Evolutionary conservation across 1,140 invertebrate species (phyloP).

Genomic region (Galendromus occidentalis): DNA sequence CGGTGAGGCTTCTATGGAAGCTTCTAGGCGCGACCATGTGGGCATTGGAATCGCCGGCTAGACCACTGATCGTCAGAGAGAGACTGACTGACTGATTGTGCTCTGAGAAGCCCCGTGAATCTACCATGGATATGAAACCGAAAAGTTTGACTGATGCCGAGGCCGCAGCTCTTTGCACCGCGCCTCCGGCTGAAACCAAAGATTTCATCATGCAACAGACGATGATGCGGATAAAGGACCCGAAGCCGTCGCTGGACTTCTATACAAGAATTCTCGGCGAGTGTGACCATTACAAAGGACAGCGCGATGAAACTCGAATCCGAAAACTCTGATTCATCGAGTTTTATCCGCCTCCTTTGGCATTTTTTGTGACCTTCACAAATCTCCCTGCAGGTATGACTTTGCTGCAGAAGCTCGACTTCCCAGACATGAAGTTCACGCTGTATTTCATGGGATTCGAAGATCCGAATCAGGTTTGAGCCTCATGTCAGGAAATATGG

Average conservation of each 20-base stretch:
- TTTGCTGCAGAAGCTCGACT: conserved; percentile 65
- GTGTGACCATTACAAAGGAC: too few species aligned
- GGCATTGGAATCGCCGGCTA: too few species aligned
- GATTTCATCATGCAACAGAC: conserved; percentile 86
- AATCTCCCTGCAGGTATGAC: conserved; percentile 21
- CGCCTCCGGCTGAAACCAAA: conserved; percentile 27
- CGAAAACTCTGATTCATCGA: too few species aligned
- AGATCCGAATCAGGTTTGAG: conserved; percentile 42
- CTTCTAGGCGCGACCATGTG: too few species aligned
- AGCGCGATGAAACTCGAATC: too few species aligned
- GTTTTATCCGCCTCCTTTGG: not conserved
- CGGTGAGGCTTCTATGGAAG: too few species aligned
- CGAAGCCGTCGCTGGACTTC: conserved; percentile 61
- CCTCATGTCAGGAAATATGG: conserved; percentile 32
- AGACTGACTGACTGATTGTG: too few species aligned
- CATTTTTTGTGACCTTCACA: too few species aligned
- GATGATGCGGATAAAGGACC: conserved; percentile 85
- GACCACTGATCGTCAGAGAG: too few species aligned
- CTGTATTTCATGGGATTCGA: conserved; percentile 87
- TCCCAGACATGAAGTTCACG: conserved; percentile 69
- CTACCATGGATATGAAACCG: too few species aligned
- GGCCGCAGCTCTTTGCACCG: not conserved
- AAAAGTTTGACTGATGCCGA: not conserved
- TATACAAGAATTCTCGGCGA: conserved; percentile 77
- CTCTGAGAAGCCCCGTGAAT: too few species aligned